Evolutionary conservation across 2,797 vertebrate genomes (phyloP), one percentile per base, ranked within the genome.

Genomic region (Micrastur ruficollis): DNA sequence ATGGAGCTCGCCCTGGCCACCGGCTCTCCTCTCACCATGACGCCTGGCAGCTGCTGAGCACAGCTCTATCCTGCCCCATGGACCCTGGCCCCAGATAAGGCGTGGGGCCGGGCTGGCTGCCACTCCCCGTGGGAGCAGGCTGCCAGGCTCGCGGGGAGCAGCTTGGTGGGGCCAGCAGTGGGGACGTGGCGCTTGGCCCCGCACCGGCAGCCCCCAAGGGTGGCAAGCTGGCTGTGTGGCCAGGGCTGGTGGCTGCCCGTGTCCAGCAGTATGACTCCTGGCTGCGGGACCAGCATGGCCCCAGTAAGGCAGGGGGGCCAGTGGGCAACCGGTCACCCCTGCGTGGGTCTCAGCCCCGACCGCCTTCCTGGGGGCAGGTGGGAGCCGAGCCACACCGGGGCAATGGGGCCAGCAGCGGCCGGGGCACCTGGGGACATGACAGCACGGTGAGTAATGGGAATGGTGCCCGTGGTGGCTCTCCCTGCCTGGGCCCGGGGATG

Each of bases 11-110:
- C 66, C 71, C 80, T 75, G 52, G 21, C 75, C 0, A 0, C 80
- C 4, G 6, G n/a, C 52, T 32, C 46, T 86, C 40, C 38, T 83
- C 27, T 86, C 1, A 0, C 47, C 5, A 4, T 0, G 7, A 73
- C 1, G 5, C 53, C 70, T 56, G 66, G 29, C 38, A 76, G 67
- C 81, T 86, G 95, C 93, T 9, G 50, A 58, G 71, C 67, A 12
- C 58, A 61, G 80, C 50, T 86, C 1, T 1, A 81, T 95, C 53
- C 90, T 97, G 93, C 85, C 90, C 87, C 4, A 0, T 93, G 95
- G 76, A 95, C 96, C 93, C 89, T 96, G 96, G 68, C 89, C 93
- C 44, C 74, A 95, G 96, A 97, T 95, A 95, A 93, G 87, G 38
- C 0, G 6, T 79, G 91, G 92, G 70, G 87, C 82, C 1, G 0